These are phyloP conservation scores for Coracias cyanogaster DNA, from an alignment of 2,797 vertebrate genomes.

Conservation along the genomic window DNA sequence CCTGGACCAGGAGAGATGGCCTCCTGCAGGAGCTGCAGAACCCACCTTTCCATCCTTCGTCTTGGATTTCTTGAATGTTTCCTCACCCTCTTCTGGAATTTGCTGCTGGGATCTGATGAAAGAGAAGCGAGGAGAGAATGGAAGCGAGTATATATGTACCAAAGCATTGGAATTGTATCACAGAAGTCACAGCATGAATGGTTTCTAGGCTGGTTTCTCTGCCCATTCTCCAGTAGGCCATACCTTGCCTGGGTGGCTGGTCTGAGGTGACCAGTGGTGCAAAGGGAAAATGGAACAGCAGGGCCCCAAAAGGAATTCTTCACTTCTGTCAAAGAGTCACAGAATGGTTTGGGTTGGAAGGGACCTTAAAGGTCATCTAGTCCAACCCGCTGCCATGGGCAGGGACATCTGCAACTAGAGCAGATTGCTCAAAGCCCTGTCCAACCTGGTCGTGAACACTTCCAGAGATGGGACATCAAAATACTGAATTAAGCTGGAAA, in stretches of 20 bases:
- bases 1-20: not conserved
- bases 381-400: too few relatives aligned
- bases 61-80: not conserved
- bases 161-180: not conserved
- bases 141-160: not conserved
- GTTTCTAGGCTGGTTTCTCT: not conserved
- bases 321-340: not conserved
- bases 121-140: not conserved
- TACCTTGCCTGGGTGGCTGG: not conserved
- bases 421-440: too few relatives aligned
- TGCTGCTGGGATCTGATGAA: not conserved
- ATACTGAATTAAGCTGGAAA: not conserved
- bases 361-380: not conserved
- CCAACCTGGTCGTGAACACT: too few relatives aligned
- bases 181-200: not conserved
- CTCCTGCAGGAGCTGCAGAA: not conserved
- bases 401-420: not conserved
- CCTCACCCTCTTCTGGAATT: not conserved
- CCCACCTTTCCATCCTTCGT: not conserved
- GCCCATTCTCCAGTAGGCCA: not conserved
- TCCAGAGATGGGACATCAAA: not conserved
- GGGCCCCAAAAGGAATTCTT: too few relatives aligned
- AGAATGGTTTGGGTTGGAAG: not conserved
- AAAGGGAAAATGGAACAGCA: not conserved
- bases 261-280: too few relatives aligned